These are phyloP conservation scores for Aspidiotus destructor DNA, from an alignment of 2,888 invertebrate genomes.

Conservation along the genomic window DNA sequence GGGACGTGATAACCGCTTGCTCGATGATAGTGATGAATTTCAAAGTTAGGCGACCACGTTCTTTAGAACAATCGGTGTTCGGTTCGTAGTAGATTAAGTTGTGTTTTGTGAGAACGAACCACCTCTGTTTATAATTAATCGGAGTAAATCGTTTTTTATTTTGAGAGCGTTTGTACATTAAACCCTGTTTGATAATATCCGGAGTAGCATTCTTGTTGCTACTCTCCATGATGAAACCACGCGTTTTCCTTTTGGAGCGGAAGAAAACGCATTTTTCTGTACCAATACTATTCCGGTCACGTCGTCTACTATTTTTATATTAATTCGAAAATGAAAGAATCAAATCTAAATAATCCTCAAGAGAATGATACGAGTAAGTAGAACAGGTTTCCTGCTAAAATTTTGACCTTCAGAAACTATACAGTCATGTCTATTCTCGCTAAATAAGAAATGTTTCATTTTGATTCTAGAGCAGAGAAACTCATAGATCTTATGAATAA, in stretches of 20 bases:
- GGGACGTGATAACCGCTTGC: constrained; percentile 46
- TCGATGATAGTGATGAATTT: constrained; percentile 72
- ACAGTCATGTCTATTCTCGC: no score
- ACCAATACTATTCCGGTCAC: no score
- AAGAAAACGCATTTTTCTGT: no score
- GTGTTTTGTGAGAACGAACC: constrained; percentile 70
- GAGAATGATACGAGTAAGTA: no score
- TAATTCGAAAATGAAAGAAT: no score
- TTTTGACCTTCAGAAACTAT: no score
- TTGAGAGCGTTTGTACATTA: constrained; percentile 74
- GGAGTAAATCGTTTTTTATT: constrained; percentile 79
- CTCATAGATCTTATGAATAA: no score
- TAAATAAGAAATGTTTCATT: no score
- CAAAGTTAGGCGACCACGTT: constrained; percentile 72
- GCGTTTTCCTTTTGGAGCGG: not conserved
- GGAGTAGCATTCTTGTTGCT: constrained; percentile 40
- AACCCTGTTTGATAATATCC: constrained; percentile 63
- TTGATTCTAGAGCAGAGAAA: no score
- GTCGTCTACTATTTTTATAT: no score
- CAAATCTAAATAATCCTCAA: no score
- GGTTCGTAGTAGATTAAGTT: constrained; percentile 74
- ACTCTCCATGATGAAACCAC: constrained; percentile 29
- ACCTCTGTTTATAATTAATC: constrained; percentile 77
- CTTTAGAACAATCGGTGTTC: constrained; percentile 70
- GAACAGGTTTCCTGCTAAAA: no score